Conservation (phyloP, 1,140 invertebrate genomes). For the Leptonema lineaticorne region DNA sequence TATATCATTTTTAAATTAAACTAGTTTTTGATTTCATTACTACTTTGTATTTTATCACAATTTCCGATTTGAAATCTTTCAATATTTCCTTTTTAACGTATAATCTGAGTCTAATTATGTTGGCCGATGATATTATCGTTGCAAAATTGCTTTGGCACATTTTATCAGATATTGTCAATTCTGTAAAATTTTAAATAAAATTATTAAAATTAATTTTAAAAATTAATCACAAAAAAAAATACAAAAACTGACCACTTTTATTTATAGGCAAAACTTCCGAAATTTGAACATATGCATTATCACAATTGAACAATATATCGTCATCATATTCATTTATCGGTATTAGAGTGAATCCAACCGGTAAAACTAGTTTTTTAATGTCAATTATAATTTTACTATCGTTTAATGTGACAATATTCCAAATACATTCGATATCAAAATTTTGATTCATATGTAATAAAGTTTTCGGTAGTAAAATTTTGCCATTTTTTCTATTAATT, state of each 20-base stretch:
- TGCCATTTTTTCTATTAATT: slow-evolving; percentile 50
- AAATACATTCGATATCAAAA: slow-evolving; percentile 59
- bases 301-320: slow-evolving; percentile 10
- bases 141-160: too few species aligned
- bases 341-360: too few species aligned
- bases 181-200: slow-evolving; percentile 20
- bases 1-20: too few species aligned
- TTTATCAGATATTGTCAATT: slow-evolving; percentile 3
- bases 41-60: too few species aligned
- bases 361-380: slow-evolving; percentile 9
- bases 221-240: too few species aligned
- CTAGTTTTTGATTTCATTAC: too few species aligned
- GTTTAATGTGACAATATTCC: slow-evolving; percentile 57
- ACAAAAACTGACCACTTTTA: slow-evolving; percentile 1
- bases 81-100: too few species aligned
- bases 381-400: slow-evolving; percentile 57
- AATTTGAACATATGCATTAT: slow-evolving; percentile 1
- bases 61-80: too few species aligned
- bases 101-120: too few species aligned
- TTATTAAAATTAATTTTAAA: too few species aligned
- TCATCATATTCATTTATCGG: too few species aligned
- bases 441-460: slow-evolving; percentile 54
- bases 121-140: too few species aligned
- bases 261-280: neutral
- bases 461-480: slow-evolving; percentile 62